Evolutionary conservation across 2,797 vertebrate genomes (phyloP), one percentile per base, ranked within the genome.

Genomic region (Chrosomus eos): DNA sequence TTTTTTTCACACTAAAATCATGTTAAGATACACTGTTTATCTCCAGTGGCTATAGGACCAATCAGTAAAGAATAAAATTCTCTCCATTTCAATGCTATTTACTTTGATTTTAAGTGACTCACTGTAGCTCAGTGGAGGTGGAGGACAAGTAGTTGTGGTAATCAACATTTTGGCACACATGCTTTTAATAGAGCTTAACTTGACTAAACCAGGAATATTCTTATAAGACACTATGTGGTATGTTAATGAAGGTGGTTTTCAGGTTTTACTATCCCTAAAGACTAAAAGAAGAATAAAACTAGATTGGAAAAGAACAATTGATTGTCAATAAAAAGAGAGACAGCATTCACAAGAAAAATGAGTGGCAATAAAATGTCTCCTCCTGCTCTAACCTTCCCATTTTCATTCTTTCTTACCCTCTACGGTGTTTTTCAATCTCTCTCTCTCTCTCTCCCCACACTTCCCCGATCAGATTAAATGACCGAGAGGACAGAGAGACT

Each of bases 401-500:
- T 72, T 75, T 33, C 60, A 19, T 60, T 33, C 28, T 51, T 19
- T 75, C 58, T 28, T 7, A 26, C 40, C 23, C 62, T 64, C 18
- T 51, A 51, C 18, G 0, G 33, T 70, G 21, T 64, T 55, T 28
- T 55, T 70, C 77, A 73, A 85, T 80, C 62, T 78, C 62, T 74
- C 85, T 90, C 82, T 89, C 85, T 78, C 77, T 78, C 80, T 53
- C 80, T 21, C 53, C 14, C 53, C 21, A 87, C 90, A 67, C 76
- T 88, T 43, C 80, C 68, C 58, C 84, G 90, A 93, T 93, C 92
- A 93, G 90, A 94, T 94, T 94, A 93, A 94, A 93, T 89, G 91
- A 93, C 90, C 90, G 87, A 80, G 90, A 90, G 94, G 90, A 91
- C 81, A 81, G 87, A 81, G 87, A 83, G 88, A 84, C 84, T 86